Evolutionary conservation across 1,140 invertebrate genomes (phyloP).

Genomic region (Diachasma alloeum): DNA sequence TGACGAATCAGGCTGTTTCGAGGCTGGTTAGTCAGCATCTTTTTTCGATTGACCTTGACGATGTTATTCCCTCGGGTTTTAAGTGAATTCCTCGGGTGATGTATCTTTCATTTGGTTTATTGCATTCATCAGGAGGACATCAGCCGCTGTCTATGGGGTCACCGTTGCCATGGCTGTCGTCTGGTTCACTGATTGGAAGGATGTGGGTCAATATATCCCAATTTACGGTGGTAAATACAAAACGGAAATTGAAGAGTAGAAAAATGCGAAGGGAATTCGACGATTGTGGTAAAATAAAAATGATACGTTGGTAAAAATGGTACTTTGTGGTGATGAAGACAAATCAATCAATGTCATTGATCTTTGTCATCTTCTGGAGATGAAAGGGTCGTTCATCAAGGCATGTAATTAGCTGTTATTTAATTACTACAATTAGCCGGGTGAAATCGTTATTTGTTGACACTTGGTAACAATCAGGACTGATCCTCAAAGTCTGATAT

Average conservation of each 20-base stretch:
- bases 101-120: not conserved
- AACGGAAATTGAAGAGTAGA: not conserved
- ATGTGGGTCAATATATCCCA: conserved; percentile 74
- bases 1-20: not conserved
- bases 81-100: not conserved
- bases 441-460: too few relatives aligned
- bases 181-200: conserved; percentile 81
- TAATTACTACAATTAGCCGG: too few relatives aligned
- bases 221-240: conserved; percentile 77
- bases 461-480: too few relatives aligned
- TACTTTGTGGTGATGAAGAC: too few relatives aligned
- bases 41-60: not conserved
- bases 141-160: conserved; percentile 69
- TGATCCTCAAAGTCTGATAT: too few relatives aligned
- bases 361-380: too few relatives aligned
- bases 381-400: too few relatives aligned
- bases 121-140: conserved; percentile 63
- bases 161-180: conserved; percentile 66
- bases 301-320: too few relatives aligned
- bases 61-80: not conserved
- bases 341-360: too few relatives aligned
- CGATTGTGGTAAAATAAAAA: too few relatives aligned
- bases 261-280: too few relatives aligned
- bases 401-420: too few relatives aligned
- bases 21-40: not conserved